Percentiles rank a stretch among this genome's conserved stretches.
Conservation (phyloP, 2,113 vertebrate genomes). For the Muntiacus muntjak region DNA sequence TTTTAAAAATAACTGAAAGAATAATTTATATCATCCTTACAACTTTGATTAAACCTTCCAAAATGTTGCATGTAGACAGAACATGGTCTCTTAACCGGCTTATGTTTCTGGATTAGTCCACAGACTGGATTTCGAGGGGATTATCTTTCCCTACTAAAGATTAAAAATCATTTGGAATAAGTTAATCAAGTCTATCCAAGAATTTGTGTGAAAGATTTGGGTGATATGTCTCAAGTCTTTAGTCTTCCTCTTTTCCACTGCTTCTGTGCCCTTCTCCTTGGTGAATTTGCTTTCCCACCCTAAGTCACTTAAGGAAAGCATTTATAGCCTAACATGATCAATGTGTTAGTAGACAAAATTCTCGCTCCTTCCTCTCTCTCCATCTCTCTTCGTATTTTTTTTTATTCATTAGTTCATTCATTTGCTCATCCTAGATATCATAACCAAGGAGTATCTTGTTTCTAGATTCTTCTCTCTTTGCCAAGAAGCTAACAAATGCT, state of each 20-base stretch:
- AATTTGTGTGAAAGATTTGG: not conserved
- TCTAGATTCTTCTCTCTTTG: not conserved
- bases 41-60: constrained; percentile 7
- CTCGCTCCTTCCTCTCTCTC: not conserved
- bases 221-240: not conserved
- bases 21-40: not conserved
- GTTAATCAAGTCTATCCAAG: not conserved
- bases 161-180: constrained; percentile 6
- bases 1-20: not conserved
- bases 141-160: not conserved
- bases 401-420: not conserved
- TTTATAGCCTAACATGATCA: not conserved
- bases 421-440: not conserved
- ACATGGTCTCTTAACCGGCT: not conserved
- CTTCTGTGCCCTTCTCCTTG: not conserved
- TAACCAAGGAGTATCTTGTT: not conserved
- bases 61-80: not conserved
- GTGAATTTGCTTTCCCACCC: not conserved
- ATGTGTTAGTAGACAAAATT: not conserved
- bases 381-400: not conserved
- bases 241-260: not conserved
- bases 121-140: not conserved
- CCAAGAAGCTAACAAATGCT: not conserved
- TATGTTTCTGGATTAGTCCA: not conserved
- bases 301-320: not conserved